Percentiles rank a stretch among this genome's conserved stretches.
These are phyloP conservation scores for Mustela nigripes DNA, from an alignment of 2,113 vertebrate species.

Conservation along the genomic window DNA sequence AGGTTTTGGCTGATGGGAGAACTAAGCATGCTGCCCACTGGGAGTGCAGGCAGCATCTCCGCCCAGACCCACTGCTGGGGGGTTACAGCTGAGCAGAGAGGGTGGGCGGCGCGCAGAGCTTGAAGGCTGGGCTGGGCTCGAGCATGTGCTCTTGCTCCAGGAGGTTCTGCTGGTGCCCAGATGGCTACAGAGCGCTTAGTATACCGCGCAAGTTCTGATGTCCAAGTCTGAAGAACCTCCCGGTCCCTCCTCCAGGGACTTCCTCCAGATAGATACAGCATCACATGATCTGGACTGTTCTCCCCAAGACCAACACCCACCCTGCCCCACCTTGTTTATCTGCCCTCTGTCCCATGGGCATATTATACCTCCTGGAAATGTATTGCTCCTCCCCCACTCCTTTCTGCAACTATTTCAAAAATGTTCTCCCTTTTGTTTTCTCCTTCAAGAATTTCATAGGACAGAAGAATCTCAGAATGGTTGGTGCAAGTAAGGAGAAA, in stretches of 20 bases:
- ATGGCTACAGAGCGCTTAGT: background rate
- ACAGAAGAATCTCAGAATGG: background rate
- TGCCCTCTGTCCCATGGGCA: background rate
- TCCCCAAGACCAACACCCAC: background rate
- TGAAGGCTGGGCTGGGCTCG: background rate
- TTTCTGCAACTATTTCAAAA: conserved; percentile 53
- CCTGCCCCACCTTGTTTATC: background rate
- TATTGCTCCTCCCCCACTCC: background rate
- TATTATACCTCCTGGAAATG: background rate
- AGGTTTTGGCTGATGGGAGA: background rate
- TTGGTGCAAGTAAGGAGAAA: conserved; percentile 57
- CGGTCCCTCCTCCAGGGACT: background rate
- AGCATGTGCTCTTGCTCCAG: background rate
- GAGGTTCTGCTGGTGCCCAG: background rate
- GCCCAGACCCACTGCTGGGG: background rate
- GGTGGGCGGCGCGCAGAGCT: no score
- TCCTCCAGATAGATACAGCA: background rate
- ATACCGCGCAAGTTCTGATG: background rate
- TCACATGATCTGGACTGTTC: background rate
- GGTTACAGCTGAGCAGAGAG: background rate
- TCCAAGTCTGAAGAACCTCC: background rate
- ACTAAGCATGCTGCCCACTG: background rate
- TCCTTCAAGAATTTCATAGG: conserved; percentile 33
- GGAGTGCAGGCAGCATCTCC: background rate
- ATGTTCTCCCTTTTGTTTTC: conserved; percentile 50